Evolutionary conservation across 1,140 invertebrate species (phyloP).

Genomic region (Psilanteris sp.): DNA sequence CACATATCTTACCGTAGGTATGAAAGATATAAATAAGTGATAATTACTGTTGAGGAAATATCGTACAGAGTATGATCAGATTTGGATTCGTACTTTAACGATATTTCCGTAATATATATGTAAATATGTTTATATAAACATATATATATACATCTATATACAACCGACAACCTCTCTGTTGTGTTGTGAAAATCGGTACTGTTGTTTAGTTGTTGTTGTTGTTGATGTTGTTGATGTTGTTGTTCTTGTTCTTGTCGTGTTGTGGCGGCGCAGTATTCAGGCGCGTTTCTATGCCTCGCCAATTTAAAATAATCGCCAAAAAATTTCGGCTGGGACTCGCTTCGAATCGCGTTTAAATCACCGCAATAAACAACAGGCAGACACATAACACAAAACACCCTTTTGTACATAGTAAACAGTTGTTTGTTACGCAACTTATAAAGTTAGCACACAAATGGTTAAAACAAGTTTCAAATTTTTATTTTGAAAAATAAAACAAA

Average conservation of each 20-base stretch:
- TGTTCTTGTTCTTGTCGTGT: slow-evolving; percentile 52
- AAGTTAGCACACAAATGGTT: slow-evolving; percentile 40
- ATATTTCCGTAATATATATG: slow-evolving; percentile 2
- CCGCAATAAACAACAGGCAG: slow-evolving; percentile 72
- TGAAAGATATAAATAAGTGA: slow-evolving; percentile 46
- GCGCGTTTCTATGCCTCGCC: slow-evolving; percentile 5
- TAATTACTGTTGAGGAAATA: slow-evolving; percentile 36
- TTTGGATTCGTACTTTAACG: slow-evolving; percentile 26
- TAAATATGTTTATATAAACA: no score
- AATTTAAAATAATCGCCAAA: slow-evolving; percentile 22
- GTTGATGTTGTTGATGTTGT: no score
- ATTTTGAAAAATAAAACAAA: slow-evolving; percentile 9
- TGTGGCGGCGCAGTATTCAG: slow-evolving; percentile 41
- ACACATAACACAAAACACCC: slow-evolving; percentile 74
- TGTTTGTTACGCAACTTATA: slow-evolving; percentile 27
- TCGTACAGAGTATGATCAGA: slow-evolving; percentile 24
- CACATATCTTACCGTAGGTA: slow-evolving; percentile 74
- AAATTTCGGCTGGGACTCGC: slow-evolving; percentile 72
- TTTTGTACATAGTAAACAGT: slow-evolving; percentile 22
- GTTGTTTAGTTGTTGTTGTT: slow-evolving; percentile 49
- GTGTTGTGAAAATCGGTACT: slow-evolving; percentile 33
- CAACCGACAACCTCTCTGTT: slow-evolving; percentile 18
- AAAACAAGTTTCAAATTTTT: slow-evolving; percentile 18
- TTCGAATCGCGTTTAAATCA: slow-evolving; percentile 63
- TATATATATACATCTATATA: no score